These are phyloP conservation scores for Scrobipalpa costella DNA, from an alignment of 2,888 invertebrate genomes.

Conservation along the genomic window DNA sequence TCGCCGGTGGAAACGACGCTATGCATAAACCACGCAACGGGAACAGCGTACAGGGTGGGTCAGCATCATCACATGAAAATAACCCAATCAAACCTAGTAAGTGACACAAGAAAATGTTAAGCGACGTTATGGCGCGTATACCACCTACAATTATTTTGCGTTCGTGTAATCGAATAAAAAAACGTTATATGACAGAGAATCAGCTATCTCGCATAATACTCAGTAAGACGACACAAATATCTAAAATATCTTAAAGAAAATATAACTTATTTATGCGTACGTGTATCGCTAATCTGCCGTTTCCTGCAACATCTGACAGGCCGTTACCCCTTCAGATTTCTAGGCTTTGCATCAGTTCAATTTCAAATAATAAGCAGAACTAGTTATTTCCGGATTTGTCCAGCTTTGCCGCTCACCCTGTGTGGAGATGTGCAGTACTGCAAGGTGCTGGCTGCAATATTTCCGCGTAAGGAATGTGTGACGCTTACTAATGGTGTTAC, in stretches of 20 bases:
- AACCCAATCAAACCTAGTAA: background rate
- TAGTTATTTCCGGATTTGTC: constrained; percentile 2
- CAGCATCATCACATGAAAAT: background rate
- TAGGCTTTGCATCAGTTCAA: background rate
- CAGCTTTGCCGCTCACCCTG: background rate
- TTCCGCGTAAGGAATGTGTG: constrained; percentile 14
- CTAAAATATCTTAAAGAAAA: too few species aligned
- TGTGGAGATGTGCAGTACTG: constrained; percentile 11
- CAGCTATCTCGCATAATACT: too few species aligned
- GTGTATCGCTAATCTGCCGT: background rate
- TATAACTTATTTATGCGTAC: background rate
- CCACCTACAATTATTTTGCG: background rate
- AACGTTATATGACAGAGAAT: too few species aligned
- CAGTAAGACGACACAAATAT: constrained; percentile 24
- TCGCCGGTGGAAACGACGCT: constrained; percentile 37
- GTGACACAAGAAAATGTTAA: constrained; percentile 26
- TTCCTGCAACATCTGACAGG: constrained; percentile 19
- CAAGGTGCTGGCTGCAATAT: constrained; percentile 15
- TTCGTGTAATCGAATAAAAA: constrained; percentile 31
- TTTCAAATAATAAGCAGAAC: background rate
- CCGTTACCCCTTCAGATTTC: background rate
- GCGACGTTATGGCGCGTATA: constrained; percentile 27
- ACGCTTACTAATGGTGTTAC: constrained; percentile 4
- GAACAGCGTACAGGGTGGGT: background rate
- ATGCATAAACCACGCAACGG: constrained; percentile 29